Base-by-base conservation (phyloP, 2,113 vertebrate species). In the Laticauda laticaudata region DNA sequence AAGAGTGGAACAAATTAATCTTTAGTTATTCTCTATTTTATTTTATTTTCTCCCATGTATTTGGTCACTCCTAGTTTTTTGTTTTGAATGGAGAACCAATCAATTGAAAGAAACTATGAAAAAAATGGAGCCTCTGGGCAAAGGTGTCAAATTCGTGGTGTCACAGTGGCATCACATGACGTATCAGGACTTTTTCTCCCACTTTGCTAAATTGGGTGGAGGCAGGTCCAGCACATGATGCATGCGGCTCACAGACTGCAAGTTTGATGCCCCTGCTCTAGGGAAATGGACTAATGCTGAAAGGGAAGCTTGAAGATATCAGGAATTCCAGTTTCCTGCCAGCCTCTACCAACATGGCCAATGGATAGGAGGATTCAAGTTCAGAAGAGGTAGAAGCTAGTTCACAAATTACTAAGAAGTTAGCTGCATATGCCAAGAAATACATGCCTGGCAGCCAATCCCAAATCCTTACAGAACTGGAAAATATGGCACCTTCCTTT, bases 1-100 rank as follows among this genome's bases (percentile, higher is more conserved):
- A 75, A 75, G 26, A 98, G 96, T 95, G 97, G 96, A 98, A 98
- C 99, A 98, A 98, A 85, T 97, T 88, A 95, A 96, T 85, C 98
- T 75, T 75, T 75, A 75, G n/a, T 75, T 39, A 34, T 75, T 75
- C n/a, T 75, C 5, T 75, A 39, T 5, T 75, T 75, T 34, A 75
- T 34, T 75, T 69, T 69, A 43, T n/a, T 15, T n/a, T 18, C 64
- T 15, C 64, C 64, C 64, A 98, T 99, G 99, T 99, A 61, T 86
- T 97, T 98, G 97, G 97, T 97, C 97, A 96, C 92, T 96, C 96
- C 95, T 24, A 96, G 97, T 94, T 90, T 95, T 97, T 97, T 75
- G n/a, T 15, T 75, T 39, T 81, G 69, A 81, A 39, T 81, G n/a
- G 20, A 8, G 2, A 39, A 34, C 5, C 34, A 39, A 81, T 81